Conservation (phyloP, 2,888 invertebrate genomes). For the Machimus atricapillus region DNA sequence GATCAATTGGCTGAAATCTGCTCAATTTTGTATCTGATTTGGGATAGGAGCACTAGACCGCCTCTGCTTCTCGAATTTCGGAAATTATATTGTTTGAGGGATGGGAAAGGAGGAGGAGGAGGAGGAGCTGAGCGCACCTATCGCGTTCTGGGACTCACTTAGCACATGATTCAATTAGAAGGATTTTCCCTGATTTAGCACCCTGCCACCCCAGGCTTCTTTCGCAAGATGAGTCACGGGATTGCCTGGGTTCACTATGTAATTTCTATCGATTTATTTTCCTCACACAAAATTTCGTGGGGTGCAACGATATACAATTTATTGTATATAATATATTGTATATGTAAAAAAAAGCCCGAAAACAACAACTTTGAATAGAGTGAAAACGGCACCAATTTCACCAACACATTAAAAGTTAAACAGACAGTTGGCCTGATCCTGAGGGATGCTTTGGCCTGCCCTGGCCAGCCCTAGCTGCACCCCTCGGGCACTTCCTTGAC, state of each 20-base stretch:
- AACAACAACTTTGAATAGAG: not conserved
- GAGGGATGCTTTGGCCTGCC: not conserved
- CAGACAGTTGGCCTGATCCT: not conserved
- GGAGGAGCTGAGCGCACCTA: not conserved
- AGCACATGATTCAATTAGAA: conserved; percentile 21
- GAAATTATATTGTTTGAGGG: not conserved
- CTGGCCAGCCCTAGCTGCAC: not conserved
- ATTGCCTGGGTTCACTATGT: not conserved
- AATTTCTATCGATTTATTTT: conserved; percentile 21
- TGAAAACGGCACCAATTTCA: conserved; percentile 12
- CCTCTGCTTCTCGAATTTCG: not conserved
- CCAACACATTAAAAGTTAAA: conserved; percentile 36
- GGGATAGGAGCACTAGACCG: not conserved
- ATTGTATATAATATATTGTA: not conserved
- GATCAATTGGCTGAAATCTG: not conserved
- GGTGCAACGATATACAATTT: not conserved
- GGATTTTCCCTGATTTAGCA: conserved; percentile 18
- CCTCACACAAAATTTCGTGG: conserved; percentile 3
- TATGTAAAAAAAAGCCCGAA: not conserved
- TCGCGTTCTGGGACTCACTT: not conserved
- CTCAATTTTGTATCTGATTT: not conserved
- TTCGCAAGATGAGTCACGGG: conserved; percentile 17
- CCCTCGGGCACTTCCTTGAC: conserved; percentile 8
- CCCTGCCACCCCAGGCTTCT: not conserved
- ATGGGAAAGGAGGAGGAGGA: not conserved